A percentile compares a stretch with the other conserved stretches of the same genome.
Evolutionary conservation across 2,113 vertebrate genomes (phyloP).

Genomic region (Columba livia): DNA sequence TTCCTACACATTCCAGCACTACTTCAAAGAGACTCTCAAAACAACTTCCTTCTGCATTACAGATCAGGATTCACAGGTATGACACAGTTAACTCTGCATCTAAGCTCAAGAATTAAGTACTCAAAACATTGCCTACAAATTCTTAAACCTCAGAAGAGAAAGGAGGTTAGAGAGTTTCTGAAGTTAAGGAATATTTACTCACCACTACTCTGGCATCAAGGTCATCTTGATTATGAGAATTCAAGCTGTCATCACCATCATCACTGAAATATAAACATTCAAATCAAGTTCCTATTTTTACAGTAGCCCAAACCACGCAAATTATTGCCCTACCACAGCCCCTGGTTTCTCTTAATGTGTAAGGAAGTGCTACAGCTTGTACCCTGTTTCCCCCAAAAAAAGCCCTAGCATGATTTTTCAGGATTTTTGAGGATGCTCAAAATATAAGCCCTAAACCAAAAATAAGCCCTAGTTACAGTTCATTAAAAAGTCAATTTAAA

Average conservation of each 20-base stretch:
- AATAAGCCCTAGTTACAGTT: too few species aligned
- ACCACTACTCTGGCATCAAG: slow-evolving; percentile 77
- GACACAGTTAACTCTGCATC: background rate
- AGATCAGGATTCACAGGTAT: background rate
- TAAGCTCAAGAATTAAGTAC: background rate
- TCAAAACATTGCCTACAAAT: background rate
- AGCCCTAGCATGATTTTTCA: too few species aligned
- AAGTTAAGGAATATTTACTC: slow-evolving; percentile 16
- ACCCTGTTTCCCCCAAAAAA: too few species aligned
- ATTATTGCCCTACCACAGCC: background rate
- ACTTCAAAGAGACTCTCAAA: background rate
- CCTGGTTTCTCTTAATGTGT: background rate
- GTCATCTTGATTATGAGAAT: background rate
- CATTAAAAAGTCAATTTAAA: too few species aligned
- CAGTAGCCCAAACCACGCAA: rapidly evolving
- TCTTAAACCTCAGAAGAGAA: background rate
- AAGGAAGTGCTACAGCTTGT: background rate
- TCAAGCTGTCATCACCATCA: slow-evolving; percentile 26
- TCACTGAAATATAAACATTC: slow-evolving; percentile 51
- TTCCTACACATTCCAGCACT: background rate
- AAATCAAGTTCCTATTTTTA: background rate
- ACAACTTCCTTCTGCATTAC: background rate
- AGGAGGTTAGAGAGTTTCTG: background rate
- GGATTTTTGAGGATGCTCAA: too few species aligned
- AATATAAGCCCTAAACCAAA: too few species aligned